A percentile compares a stretch with the other conserved stretches of the same genome.
phyloP scores from a whole-genome alignment of 2,888 invertebrate species.

The Philereme vetulata region DNA sequence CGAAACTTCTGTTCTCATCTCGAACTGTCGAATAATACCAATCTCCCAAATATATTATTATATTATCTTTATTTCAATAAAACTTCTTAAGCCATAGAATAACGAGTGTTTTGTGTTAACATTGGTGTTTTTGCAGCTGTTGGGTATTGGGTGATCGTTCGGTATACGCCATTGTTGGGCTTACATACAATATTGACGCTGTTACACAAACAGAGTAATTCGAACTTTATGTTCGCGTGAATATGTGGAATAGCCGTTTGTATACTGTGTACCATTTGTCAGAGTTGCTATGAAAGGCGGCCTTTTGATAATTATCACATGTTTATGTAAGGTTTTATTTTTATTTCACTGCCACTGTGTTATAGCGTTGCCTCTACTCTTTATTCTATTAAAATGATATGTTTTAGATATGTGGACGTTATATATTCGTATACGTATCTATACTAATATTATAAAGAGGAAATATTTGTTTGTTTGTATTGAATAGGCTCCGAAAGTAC shows the following conservation, averaged over 20 bases:
- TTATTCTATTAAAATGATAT: too few relatives aligned
- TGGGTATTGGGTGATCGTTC: constrained; percentile 31
- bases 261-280: constrained; percentile 3
- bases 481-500: too few relatives aligned
- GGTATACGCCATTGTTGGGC: constrained; percentile 29
- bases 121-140: constrained; percentile 33
- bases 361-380: too few relatives aligned
- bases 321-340: too few relatives aligned
- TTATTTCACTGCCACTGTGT: too few relatives aligned
- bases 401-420: too few relatives aligned
- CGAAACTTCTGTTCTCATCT: constrained; percentile 18
- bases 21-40: constrained; percentile 28
- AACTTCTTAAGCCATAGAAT: constrained; percentile 50
- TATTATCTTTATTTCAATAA: constrained; percentile 46
- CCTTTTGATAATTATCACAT: not conserved
- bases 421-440: too few relatives aligned
- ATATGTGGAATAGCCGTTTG: constrained; percentile 9
- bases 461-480: too few relatives aligned
- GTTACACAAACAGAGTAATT: constrained; percentile 23
- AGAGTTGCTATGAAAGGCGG: constrained; percentile 10
- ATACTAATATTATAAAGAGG: too few relatives aligned
- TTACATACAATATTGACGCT: constrained; percentile 33
- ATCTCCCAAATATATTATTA: constrained; percentile 37
- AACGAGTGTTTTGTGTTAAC: constrained; percentile 39
- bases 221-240: constrained; percentile 33